phyloP scores from a whole-genome alignment of 2,888 invertebrate species.

The Alsophila aescularia region DNA sequence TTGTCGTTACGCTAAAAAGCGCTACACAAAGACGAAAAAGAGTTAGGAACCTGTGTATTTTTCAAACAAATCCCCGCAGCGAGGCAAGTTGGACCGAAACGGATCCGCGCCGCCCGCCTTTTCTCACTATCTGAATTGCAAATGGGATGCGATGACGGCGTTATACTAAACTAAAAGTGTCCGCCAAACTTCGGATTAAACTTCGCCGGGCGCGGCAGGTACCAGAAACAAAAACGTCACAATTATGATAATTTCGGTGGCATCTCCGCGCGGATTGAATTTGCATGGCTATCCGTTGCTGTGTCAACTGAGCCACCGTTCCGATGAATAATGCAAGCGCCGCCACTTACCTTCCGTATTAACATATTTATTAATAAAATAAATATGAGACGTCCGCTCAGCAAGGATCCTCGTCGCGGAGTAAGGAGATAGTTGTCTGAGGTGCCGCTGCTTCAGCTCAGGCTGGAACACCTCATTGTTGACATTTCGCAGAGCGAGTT shows the following conservation, averaged over 20 bases:
- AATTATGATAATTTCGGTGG: conserved; percentile 83
- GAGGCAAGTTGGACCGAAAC: conserved; percentile 69
- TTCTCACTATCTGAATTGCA: conserved; percentile 82
- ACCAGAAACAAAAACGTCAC: conserved; percentile 83
- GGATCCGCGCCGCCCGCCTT: conserved; percentile 72
- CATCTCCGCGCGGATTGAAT: conserved; percentile 79
- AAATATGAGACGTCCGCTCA: conserved; percentile 76
- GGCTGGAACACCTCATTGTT: conserved; percentile 53
- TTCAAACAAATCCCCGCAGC: conserved; percentile 70
- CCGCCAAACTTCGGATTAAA: conserved; percentile 82
- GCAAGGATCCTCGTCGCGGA: conserved; percentile 31
- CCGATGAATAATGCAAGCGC: conserved; percentile 80
- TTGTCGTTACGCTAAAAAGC: conserved; percentile 69
- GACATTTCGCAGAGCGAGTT: conserved; percentile 69
- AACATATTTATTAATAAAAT: conserved; percentile 85
- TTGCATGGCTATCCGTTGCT: conserved; percentile 83
- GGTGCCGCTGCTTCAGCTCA: conserved; percentile 19
- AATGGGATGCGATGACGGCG: conserved; percentile 78
- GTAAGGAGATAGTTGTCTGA: neutral
- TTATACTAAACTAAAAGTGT: conserved; percentile 83
- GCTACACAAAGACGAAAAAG: conserved; percentile 62
- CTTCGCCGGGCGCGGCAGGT: conserved; percentile 73
- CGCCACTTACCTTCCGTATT: conserved; percentile 80
- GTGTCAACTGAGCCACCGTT: conserved; percentile 80
- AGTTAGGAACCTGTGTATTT: conserved; percentile 69